Evolutionary conservation across 2,113 vertebrate genomes (phyloP), one percentile per base, ranked within the genome.

Genomic region (Kobus ellipsiprymnus): DNA sequence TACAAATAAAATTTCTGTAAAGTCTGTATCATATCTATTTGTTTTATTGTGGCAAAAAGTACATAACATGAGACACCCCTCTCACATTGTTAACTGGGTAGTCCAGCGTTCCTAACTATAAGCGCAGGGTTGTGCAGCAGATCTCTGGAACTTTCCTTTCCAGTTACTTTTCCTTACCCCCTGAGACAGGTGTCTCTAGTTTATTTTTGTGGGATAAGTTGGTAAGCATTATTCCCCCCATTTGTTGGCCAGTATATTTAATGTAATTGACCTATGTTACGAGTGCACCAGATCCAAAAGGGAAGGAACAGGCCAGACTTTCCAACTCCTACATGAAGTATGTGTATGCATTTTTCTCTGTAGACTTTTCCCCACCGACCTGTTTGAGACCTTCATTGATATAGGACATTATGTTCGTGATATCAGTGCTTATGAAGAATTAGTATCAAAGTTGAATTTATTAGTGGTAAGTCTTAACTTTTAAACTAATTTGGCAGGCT

Each of bases 381-480:
- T 99, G 90, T 99, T 99, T 98, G 99, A 99, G 99, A 97, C 99
- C 98, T 99, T 99, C 98, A 99, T 99, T 97, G 99, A 99, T 96
- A 98, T 99, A 98, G 99, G 99, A 96, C 99, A 99, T 98, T 99
- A 99, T 48, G 98, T 99, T n/a, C 98, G 99, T 90, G 99, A 99
- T 96, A 99, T 99, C 89, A 15, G 98, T 57, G 99, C 99, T 88
- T 99, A 99, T 16, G 99, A 99, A 98, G 98, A 98, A 12, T 97
- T 99, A 96, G 99, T 99, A 77, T 98, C 98, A 25, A 99, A 98
- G 98, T 97, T 99, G 94, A 99, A 99, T 87, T 98, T 98, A 62
- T 98, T 99, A 97, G 98, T 98, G 97, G 99, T 99, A 98, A 99
- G 98, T 98, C 59, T 77, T 57, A 78, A 94, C 54, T 83, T 97